phyloP scores from a whole-genome alignment of 2,113 vertebrate genomes.

The Atherinomorus stipes region DNA sequence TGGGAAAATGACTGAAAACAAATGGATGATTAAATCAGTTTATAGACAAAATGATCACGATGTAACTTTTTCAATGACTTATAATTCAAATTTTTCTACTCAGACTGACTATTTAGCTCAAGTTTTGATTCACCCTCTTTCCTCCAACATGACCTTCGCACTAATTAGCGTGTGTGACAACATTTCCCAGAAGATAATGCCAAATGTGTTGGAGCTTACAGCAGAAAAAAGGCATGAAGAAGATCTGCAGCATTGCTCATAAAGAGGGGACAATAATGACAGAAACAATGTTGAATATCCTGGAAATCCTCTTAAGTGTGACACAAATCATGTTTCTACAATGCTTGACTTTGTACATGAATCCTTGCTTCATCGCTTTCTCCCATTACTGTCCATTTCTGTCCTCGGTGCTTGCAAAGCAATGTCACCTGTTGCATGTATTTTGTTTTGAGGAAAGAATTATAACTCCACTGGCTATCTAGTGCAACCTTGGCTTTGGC shows the following conservation, averaged over 20 bases:
- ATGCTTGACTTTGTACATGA: neutral
- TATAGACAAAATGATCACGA: neutral
- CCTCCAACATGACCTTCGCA: conserved; percentile 24
- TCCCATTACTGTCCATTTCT: neutral
- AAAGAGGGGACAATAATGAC: neutral
- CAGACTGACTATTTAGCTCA: neutral
- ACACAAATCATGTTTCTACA: neutral
- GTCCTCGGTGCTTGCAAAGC: neutral
- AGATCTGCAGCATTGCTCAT: conserved; percentile 3
- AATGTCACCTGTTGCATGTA: neutral
- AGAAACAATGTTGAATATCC: neutral
- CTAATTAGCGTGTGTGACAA: conserved; percentile 33
- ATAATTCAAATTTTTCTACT: neutral
- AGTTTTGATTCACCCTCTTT: neutral
- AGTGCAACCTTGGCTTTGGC: neutral
- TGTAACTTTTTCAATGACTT: neutral
- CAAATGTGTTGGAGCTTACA: conserved; percentile 2
- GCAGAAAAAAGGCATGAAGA: neutral
- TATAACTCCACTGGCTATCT: neutral
- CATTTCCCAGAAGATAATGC: conserved; percentile 45
- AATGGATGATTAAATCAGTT: neutral
- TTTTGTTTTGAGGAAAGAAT: neutral
- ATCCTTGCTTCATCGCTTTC: too few relatives aligned
- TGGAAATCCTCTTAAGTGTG: neutral
- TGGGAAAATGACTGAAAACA: neutral